Evolutionary conservation across 2,113 vertebrate genomes (phyloP).

Genomic region (Brienomyrus brachyistius): DNA sequence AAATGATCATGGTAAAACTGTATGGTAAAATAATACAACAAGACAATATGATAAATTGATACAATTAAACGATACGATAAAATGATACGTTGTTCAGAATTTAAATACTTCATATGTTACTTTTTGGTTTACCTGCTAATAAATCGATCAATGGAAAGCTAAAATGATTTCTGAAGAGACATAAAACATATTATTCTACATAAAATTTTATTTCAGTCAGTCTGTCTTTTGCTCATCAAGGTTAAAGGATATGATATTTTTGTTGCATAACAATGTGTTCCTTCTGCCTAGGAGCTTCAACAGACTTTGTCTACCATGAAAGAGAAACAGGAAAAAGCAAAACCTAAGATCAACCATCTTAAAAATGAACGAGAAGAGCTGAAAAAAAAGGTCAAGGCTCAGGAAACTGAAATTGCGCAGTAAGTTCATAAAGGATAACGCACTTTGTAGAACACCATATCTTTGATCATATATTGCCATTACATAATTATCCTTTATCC

Average conservation of each 20-base stretch:
- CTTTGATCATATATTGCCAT: neutral
- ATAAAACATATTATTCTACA: neutral
- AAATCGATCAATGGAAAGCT: neutral
- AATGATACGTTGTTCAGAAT: neutral
- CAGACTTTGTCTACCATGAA: slow-evolving; percentile 15
- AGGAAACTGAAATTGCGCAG: slow-evolving; percentile 39
- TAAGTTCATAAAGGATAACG: slow-evolving; percentile 33
- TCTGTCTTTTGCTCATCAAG: neutral
- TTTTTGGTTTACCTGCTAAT: neutral
- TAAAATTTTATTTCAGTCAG: neutral
- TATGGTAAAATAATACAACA: neutral
- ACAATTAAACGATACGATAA: neutral
- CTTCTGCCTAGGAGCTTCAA: slow-evolving; percentile 12
- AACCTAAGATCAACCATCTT: slow-evolving; percentile 45
- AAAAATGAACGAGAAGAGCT: slow-evolving; percentile 41
- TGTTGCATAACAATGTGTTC: neutral
- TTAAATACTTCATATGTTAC: neutral
- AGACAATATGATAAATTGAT: neutral
- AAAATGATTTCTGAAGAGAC: neutral
- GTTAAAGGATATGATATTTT: neutral
- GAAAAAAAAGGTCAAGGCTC: slow-evolving; percentile 18
- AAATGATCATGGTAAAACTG: neutral
- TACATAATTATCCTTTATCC: neutral
- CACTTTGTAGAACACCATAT: neutral
- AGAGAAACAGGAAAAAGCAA: slow-evolving; percentile 49